Conservation (phyloP, 1,140 invertebrate genomes). For the Campoletis sonorensis region DNA sequence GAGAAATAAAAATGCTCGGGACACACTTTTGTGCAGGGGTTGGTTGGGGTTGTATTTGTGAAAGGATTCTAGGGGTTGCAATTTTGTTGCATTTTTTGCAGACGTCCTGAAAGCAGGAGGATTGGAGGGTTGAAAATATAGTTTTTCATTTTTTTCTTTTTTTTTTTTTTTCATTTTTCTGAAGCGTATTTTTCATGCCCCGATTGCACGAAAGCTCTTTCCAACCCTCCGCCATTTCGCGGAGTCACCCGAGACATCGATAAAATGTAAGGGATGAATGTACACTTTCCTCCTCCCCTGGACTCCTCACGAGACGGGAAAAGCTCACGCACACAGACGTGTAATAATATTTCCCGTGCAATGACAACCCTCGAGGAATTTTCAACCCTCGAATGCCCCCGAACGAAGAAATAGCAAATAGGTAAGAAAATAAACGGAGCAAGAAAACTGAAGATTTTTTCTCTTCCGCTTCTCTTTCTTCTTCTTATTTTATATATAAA, state of each 20-base stretch:
- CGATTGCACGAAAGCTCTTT: background rate
- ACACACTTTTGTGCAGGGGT: too few species aligned
- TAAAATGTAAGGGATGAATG: slow-evolving; percentile 5
- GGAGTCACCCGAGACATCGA: slow-evolving; percentile 18
- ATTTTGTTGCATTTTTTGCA: background rate
- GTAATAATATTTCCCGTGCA: background rate
- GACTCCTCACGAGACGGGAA: background rate
- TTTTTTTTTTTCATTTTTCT: background rate
- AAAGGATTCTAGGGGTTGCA: too few species aligned
- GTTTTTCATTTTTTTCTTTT: too few species aligned
- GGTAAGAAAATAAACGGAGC: background rate
- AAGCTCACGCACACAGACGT: slow-evolving; percentile 14
- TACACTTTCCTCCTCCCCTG: background rate
- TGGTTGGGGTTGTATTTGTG: too few species aligned
- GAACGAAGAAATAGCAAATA: background rate
- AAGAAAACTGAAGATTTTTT: background rate
- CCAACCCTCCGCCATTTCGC: slow-evolving; percentile 6
- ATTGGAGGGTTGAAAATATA: background rate
- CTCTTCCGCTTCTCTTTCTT: too few species aligned
- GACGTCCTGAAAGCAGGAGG: too few species aligned
- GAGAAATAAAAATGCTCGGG: too few species aligned
- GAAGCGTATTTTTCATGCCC: background rate
- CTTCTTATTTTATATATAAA: too few species aligned
- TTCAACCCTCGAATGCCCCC: background rate
- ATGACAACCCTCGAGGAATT: background rate